A percentile compares a stretch with the other conserved stretches of the same genome.
These are phyloP conservation scores for Pollimyrus isidori DNA, from an alignment of 2,113 vertebrate species.

Conservation along the genomic window DNA sequence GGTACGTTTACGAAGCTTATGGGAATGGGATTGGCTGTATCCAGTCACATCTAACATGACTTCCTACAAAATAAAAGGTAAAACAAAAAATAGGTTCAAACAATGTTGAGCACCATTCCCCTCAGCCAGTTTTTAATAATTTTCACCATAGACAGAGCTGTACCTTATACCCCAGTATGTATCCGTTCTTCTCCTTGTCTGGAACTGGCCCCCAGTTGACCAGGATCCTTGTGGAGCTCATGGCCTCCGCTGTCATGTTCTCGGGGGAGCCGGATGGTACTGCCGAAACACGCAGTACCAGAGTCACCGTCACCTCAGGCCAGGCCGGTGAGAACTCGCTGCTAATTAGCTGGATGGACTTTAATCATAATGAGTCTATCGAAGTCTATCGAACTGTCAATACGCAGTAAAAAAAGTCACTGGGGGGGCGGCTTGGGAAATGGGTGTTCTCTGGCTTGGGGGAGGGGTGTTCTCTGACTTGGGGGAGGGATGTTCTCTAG, in stretches of 20 bases:
- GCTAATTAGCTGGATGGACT: slow-evolving; percentile 13
- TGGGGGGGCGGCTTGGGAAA: not conserved
- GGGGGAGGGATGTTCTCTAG: not conserved
- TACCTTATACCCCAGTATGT: slow-evolving; percentile 91
- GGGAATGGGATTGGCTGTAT: not conserved
- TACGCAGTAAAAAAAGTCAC: slow-evolving; percentile 21
- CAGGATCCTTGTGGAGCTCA: slow-evolving; percentile 86
- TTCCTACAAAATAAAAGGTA: not conserved
- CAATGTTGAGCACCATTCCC: not conserved
- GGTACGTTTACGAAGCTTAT: not conserved
- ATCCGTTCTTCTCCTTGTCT: slow-evolving; percentile 76
- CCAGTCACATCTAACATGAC: not conserved
- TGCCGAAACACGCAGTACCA: slow-evolving; percentile 45
- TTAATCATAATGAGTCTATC: slow-evolving; percentile 14
- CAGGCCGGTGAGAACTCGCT: not conserved
- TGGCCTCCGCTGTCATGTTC: slow-evolving; percentile 79
- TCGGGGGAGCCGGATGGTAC: slow-evolving; percentile 82
- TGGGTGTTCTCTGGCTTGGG: not conserved
- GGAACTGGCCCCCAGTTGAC: slow-evolving; percentile 78
- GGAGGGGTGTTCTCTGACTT: not conserved
- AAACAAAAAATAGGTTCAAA: not conserved
- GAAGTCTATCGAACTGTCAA: not conserved
- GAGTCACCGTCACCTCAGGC: slow-evolving; percentile 19
- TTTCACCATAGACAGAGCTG: not conserved
- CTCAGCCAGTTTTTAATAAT: not conserved